phyloP scores from a whole-genome alignment of 2,888 invertebrate species.

The Trichopoda pennipes region DNA sequence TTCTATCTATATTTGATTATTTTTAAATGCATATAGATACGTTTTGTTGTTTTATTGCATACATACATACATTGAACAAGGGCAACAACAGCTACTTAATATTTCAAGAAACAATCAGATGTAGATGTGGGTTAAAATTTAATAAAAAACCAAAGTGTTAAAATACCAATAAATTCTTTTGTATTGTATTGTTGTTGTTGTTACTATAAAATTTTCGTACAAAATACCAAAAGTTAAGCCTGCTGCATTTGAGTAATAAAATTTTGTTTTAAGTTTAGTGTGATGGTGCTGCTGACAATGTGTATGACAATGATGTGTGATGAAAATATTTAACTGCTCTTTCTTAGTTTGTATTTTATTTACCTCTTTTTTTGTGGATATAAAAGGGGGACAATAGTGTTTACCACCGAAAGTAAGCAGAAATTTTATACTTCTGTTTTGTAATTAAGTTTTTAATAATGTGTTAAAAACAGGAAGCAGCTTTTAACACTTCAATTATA shows the following conservation, averaged over 20 bases:
- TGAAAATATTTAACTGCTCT: constrained; percentile 54
- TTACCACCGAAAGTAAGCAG: constrained; percentile 27
- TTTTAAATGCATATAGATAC: constrained; percentile 31
- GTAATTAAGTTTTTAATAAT: constrained; percentile 64
- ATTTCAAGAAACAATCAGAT: constrained; percentile 41
- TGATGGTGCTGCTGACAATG: constrained; percentile 14
- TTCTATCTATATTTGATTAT: constrained; percentile 38
- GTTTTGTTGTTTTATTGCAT: constrained; percentile 15
- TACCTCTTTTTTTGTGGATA: not conserved
- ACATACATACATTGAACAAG: constrained; percentile 11
- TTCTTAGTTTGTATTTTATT: constrained; percentile 41
- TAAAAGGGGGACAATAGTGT: constrained; percentile 42
- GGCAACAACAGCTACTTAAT: constrained; percentile 37
- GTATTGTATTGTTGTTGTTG: constrained; percentile 11
- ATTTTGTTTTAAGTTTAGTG: constrained; percentile 21
- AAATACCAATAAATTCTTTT: constrained; percentile 61
- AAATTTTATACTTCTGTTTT: constrained; percentile 37
- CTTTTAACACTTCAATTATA: constrained; percentile 59
- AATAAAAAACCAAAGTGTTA: constrained; percentile 66
- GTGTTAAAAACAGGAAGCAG: constrained; percentile 62
- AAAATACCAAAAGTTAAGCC: constrained; percentile 1
- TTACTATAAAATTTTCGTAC: not conserved
- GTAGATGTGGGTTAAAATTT: constrained; percentile 39
- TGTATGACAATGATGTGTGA: constrained; percentile 60
- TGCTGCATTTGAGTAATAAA: constrained; percentile 34